Conservation (phyloP, 2,888 invertebrate species). For the Ectemnius cavifrons region DNA sequence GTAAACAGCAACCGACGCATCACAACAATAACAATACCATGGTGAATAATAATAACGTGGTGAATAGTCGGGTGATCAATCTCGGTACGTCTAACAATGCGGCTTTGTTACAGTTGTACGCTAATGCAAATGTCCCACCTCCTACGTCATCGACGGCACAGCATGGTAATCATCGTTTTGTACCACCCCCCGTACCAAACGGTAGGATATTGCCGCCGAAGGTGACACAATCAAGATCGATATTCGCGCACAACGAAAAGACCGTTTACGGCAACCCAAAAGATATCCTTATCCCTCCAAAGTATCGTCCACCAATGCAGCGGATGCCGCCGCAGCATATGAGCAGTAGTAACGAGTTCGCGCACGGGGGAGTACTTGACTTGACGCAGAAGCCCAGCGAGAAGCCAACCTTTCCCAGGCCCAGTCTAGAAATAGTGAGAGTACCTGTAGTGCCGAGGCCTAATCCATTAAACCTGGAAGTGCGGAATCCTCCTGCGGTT, state of each 20-base stretch:
- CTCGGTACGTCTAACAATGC: slow-evolving; percentile 70
- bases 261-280: slow-evolving; percentile 87
- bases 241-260: slow-evolving; percentile 83
- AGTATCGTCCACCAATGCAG: slow-evolving; percentile 71
- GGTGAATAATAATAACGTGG: slow-evolving; percentile 52
- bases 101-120: slow-evolving; percentile 71
- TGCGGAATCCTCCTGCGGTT: slow-evolving; percentile 73
- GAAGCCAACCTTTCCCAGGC: slow-evolving; percentile 72
- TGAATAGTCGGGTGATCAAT: slow-evolving; percentile 71
- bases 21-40: slow-evolving; percentile 55
- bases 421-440: slow-evolving; percentile 81
- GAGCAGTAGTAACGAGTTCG: slow-evolving; percentile 61
- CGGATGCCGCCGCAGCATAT: slow-evolving; percentile 45
- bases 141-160: slow-evolving; percentile 42
- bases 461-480: slow-evolving; percentile 78
- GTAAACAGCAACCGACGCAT: slow-evolving; percentile 45
- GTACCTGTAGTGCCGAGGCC: slow-evolving; percentile 78
- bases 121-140: slow-evolving; percentile 64
- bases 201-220: slow-evolving; percentile 78
- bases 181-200: slow-evolving; percentile 65
- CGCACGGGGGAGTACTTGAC: slow-evolving; percentile 82
- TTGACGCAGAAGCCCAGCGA: slow-evolving; percentile 81
- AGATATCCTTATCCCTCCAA: slow-evolving; percentile 82
- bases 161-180: slow-evolving; percentile 64
- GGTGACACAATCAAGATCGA: slow-evolving; percentile 83